Percentiles rank a stretch among this genome's conserved stretches.
Conservation (phyloP, 1,140 invertebrate genomes). For the Leptopilina boulardi region DNA sequence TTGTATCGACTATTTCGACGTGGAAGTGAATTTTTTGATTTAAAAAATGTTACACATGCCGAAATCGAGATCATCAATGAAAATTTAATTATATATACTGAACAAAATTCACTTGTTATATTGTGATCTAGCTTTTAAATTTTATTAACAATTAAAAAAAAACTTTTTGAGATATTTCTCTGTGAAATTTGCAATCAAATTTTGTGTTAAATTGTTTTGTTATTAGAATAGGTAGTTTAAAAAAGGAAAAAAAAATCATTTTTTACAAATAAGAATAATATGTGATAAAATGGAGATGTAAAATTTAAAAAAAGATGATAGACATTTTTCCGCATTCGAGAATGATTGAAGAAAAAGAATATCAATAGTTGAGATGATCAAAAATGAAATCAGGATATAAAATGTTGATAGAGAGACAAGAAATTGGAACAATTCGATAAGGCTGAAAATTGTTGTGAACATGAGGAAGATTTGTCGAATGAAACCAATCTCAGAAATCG, state of each 20-base stretch:
- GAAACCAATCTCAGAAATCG: conserved; percentile 48
- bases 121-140: background rate
- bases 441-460: conserved; percentile 28
- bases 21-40: conserved; percentile 6
- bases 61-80: conserved; percentile 5
- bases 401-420: conserved; percentile 10
- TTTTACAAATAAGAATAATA: too few species aligned
- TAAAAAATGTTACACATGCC: conserved; percentile 15
- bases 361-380: background rate
- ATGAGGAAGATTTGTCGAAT: conserved; percentile 39
- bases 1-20: background rate
- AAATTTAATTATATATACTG: conserved; percentile 1
- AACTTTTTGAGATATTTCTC: background rate
- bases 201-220: background rate
- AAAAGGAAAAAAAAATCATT: too few species aligned
- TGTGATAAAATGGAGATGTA: background rate
- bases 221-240: too few species aligned
- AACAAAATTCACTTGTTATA: background rate
- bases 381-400: background rate
- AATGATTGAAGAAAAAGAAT: background rate
- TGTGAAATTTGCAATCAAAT: background rate
- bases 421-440: conserved; percentile 26
- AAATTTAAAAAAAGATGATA: background rate
- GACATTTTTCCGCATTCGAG: background rate
- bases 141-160: conserved; percentile 25